Evolutionary conservation across 2,888 invertebrate species (phyloP), one percentile per base, ranked within the genome.

Genomic region (Drosophila subsilvestris): DNA sequence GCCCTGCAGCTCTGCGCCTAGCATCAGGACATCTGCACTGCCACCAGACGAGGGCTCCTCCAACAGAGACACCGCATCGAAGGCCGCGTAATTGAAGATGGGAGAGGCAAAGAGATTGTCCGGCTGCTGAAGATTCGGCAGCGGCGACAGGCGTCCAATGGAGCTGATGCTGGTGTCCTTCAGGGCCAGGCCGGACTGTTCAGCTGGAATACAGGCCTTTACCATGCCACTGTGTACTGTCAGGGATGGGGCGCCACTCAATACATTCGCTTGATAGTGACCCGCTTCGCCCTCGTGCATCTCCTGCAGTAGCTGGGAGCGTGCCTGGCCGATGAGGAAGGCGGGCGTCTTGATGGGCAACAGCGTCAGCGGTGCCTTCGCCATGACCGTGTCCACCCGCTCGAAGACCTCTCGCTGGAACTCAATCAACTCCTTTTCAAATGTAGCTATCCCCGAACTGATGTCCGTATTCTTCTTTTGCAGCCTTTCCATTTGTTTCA

Each of bases 391-490:
- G 71, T 95, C 93, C 12, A 98, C 95, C 92, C 96, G 95, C 58
- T 94, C 93, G 29, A 94, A 93, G 53, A 98, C 95, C 91, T 95
- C 95, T 61, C 95, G 94, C 94, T 96, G 94, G 88, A 98, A 97
- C 65, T 94, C 94, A 12, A 93, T 91, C 82, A 98, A 95, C 82
- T 96, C 95, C 49, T 94, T 93, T 53, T 94, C 94, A 20, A 98
- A 93, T 51, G 93, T 93, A 14, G 94, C 92, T 0, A 97, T 95
- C 51, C 95, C 94, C 0, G 93, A 93, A 79, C 94, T 93, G 14
- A 97, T 93, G 18, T 93, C 92, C 5, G 93, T 91, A 79, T 96
- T 96, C 20, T 95, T 94, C 49, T 93, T 93, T 62, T 95, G 94
- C 57, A 98, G 92, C 51, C 94, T 94, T 47, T 94, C 94, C 67